A percentile compares a stretch with the other conserved stretches of the same genome.
Conservation (phyloP, 1,140 invertebrate genomes). For the Asobara japonica region DNA sequence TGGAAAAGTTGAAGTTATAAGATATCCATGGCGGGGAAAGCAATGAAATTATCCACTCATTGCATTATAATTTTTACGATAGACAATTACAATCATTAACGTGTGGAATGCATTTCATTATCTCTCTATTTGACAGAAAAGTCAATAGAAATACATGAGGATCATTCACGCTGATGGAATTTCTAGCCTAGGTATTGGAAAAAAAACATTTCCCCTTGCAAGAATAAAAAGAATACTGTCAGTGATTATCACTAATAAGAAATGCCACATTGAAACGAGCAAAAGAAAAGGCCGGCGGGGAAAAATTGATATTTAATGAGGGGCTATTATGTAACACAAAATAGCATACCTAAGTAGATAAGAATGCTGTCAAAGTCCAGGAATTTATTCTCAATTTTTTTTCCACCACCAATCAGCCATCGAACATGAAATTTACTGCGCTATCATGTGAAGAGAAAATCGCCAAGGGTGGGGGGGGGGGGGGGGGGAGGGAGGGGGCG, state of each 20-base stretch:
- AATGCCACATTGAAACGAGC: not conserved
- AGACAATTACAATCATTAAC: not conserved
- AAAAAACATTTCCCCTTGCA: not conserved
- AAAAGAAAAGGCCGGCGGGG: not conserved
- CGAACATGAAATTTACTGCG: not conserved
- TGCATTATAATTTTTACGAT: not conserved
- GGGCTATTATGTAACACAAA: not conserved
- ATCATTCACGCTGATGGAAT: not conserved
- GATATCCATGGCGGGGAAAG: not conserved
- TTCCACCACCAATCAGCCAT: not conserved
- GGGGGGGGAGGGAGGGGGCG: no score
- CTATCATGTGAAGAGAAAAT: not conserved
- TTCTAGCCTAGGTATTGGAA: not conserved
- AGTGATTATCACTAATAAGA: not conserved
- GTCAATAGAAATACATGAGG: no score
- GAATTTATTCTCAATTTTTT: not conserved
- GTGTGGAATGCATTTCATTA: not conserved
- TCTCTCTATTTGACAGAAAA: not conserved
- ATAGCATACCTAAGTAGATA: not conserved
- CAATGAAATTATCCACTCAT: not conserved
- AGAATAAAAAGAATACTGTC: not conserved
- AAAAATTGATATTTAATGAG: not conserved
- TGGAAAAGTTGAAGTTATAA: not conserved
- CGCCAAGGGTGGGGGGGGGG: not conserved
- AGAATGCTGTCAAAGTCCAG: constrained; percentile 11